Conservation (phyloP, 2,888 invertebrate genomes). For the Matsumyia berberina region DNA sequence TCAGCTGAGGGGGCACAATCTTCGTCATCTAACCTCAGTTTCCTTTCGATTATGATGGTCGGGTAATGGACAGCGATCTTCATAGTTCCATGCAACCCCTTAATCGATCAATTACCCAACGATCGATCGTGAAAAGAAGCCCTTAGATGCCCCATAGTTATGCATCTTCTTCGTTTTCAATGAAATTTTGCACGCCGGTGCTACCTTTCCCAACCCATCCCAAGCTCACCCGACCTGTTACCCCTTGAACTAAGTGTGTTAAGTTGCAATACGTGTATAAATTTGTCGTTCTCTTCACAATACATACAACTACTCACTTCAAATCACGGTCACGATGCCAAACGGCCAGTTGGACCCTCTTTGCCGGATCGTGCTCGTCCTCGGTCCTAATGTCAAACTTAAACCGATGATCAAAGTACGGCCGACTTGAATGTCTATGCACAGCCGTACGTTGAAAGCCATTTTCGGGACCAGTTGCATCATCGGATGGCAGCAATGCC, state of each 20-base stretch:
- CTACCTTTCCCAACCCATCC: no score
- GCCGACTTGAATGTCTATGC: constrained; percentile 90
- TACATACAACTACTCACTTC: constrained; percentile 87
- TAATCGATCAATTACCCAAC: no score
- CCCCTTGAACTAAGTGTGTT: constrained; percentile 30
- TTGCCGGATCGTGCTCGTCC: constrained; percentile 52
- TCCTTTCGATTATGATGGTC: no score
- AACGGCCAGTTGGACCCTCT: constrained; percentile 90
- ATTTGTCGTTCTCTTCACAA: constrained; percentile 37
- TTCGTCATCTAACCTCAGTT: no score
- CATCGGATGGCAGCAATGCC: constrained; percentile 77
- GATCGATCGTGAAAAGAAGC: no score
- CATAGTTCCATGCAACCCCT: no score
- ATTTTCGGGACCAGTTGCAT: constrained; percentile 79
- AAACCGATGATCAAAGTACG: constrained; percentile 92
- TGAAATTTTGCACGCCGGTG: no score
- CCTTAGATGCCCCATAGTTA: no score
- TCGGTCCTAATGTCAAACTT: constrained; percentile 85
- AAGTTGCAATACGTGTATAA: constrained; percentile 22
- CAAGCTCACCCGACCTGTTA: no score
- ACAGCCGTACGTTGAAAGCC: constrained; percentile 90
- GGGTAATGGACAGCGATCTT: no score
- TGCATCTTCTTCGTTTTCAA: no score
- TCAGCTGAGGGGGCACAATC: no score
- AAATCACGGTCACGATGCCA: constrained; percentile 94